phyloP scores from a whole-genome alignment of 2,888 invertebrate species.

The Griposia aprilina region DNA sequence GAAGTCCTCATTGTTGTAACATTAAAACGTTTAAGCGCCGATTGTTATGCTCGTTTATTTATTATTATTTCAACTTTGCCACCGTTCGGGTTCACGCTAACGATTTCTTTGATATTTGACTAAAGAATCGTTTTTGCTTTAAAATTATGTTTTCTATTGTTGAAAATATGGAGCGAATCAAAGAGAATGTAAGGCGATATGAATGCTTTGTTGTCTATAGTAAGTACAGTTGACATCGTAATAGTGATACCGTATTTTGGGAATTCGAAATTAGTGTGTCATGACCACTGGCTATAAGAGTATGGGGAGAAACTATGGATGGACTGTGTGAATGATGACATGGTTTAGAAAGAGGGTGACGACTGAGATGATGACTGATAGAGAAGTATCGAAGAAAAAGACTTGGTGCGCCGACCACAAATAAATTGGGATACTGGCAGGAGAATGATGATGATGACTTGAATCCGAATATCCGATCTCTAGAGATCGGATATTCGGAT shows the following conservation, averaged over 20 bases:
- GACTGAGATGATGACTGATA: no score
- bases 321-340: no score
- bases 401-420: no score
- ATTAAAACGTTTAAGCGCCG: constrained; percentile 68
- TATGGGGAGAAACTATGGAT: no score
- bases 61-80: constrained; percentile 68
- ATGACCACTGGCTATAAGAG: no score
- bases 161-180: constrained; percentile 49
- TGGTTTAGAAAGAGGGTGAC: no score
- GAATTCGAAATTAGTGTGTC: no score
- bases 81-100: constrained; percentile 69
- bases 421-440: no score
- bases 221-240: constrained; percentile 24
- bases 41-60: constrained; percentile 69
- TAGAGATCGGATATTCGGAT: no score
- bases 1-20: constrained; percentile 67
- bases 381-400: no score
- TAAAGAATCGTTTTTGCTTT: constrained; percentile 64
- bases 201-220: constrained; percentile 39
- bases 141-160: constrained; percentile 64
- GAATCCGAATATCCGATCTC: no score
- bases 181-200: constrained; percentile 65
- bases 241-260: neutral
- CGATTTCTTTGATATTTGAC: constrained; percentile 77
- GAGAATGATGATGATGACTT: no score